These are phyloP conservation scores for Apamea sordens DNA, from an alignment of 2,888 invertebrate species.

Conservation along the genomic window DNA sequence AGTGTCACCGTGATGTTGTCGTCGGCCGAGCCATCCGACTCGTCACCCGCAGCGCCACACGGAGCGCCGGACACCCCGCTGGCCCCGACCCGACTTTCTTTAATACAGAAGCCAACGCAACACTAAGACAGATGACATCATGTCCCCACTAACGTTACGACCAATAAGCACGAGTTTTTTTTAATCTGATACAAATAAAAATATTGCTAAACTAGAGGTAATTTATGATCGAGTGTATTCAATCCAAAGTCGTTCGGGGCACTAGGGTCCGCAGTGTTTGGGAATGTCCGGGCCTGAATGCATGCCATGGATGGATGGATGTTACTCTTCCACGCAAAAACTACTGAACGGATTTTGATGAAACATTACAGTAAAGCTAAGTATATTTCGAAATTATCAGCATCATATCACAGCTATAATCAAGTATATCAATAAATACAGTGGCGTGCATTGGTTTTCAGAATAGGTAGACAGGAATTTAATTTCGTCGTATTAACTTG, in stretches of 20 bases:
- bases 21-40: constrained; percentile 90
- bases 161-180: constrained; percentile 4
- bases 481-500: too few species aligned
- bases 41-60: constrained; percentile 74
- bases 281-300: not conserved
- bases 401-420: too few species aligned
- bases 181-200: not conserved
- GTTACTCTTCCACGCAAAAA: too few species aligned
- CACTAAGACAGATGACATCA: constrained; percentile 31
- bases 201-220: not conserved
- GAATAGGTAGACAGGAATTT: too few species aligned
- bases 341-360: too few species aligned
- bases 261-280: too few species aligned
- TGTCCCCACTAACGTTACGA: constrained; percentile 8
- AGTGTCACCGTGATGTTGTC: constrained; percentile 91
- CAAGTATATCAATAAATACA: too few species aligned
- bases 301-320: not conserved
- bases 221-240: not conserved
- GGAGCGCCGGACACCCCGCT: constrained; percentile 45
- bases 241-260: not conserved
- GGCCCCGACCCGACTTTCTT: constrained; percentile 65
- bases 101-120: constrained; percentile 62
- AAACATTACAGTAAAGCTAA: too few species aligned
- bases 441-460: too few species aligned
- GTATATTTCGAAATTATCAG: too few species aligned